Conservation (phyloP, 2,888 invertebrate genomes). For the Cheilosia soror region DNA sequence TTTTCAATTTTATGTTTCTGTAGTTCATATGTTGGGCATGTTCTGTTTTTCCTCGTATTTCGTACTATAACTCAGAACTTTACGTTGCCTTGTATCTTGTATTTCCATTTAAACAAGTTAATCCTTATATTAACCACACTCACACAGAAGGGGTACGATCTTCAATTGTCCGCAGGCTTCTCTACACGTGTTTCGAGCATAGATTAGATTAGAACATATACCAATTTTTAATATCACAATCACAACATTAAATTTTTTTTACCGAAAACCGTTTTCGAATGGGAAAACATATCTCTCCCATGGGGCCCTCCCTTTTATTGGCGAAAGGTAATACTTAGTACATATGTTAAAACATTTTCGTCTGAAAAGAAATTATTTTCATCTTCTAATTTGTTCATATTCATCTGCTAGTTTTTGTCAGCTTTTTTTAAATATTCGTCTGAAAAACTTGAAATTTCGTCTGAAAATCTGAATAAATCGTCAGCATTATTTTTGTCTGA, state of each 20-base stretch:
- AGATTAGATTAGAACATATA: neutral
- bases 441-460: too few relatives aligned
- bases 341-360: too few relatives aligned
- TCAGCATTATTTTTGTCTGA: too few relatives aligned
- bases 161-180: neutral
- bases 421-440: too few relatives aligned
- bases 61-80: neutral
- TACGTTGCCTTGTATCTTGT: slow-evolving; percentile 3
- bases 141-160: neutral
- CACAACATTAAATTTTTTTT: slow-evolving; percentile 1
- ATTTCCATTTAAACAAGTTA: neutral
- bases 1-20: neutral
- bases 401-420: too few relatives aligned
- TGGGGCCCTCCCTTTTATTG: slow-evolving; percentile 13
- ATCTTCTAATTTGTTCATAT: too few relatives aligned
- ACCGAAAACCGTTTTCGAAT: neutral
- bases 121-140: slow-evolving; percentile 9
- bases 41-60: neutral
- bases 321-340: slow-evolving; percentile 19
- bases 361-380: too few relatives aligned
- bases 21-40: neutral
- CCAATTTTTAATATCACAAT: neutral
- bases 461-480: too few relatives aligned
- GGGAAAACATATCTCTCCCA: neutral
- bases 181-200: slow-evolving; percentile 1